phyloP scores from a whole-genome alignment of 2,113 vertebrate genomes.

The Terrapene triunguis region DNA sequence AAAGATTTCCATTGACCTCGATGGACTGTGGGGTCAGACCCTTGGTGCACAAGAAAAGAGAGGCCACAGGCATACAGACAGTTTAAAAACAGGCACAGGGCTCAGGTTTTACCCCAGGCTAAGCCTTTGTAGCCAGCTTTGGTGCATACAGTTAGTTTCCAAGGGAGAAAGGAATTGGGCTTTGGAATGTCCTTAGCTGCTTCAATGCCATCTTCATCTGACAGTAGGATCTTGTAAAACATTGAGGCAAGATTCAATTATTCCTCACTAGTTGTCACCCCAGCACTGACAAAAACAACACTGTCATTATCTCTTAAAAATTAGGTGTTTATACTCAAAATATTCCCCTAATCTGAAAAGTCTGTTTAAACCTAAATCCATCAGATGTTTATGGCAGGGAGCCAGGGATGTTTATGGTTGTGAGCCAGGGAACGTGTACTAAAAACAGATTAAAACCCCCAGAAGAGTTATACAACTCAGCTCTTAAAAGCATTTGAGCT shows the following conservation, averaged over 20 bases:
- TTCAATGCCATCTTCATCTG: not conserved
- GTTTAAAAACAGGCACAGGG: not conserved
- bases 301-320: constrained; percentile 44
- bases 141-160: not conserved
- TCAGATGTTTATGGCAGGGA: not conserved
- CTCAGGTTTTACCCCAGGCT: not conserved
- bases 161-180: not conserved
- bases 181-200: not conserved
- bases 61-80: not conserved
- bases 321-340: not conserved
- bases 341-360: constrained; percentile 8
- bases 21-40: not conserved
- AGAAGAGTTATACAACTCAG: not conserved
- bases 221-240: not conserved
- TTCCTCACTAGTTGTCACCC: not conserved
- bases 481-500: constrained; percentile 6
- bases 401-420: not conserved
- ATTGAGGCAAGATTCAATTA: not conserved
- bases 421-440: not conserved
- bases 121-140: not conserved
- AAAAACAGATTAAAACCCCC: constrained; percentile 27
- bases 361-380: constrained; percentile 15
- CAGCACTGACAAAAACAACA: not conserved
- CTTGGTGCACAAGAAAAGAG: not conserved
- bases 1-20: not conserved